Evolutionary conservation across 1,140 invertebrate species (phyloP).

Genomic region (Caenorhabditis briggsae): DNA sequence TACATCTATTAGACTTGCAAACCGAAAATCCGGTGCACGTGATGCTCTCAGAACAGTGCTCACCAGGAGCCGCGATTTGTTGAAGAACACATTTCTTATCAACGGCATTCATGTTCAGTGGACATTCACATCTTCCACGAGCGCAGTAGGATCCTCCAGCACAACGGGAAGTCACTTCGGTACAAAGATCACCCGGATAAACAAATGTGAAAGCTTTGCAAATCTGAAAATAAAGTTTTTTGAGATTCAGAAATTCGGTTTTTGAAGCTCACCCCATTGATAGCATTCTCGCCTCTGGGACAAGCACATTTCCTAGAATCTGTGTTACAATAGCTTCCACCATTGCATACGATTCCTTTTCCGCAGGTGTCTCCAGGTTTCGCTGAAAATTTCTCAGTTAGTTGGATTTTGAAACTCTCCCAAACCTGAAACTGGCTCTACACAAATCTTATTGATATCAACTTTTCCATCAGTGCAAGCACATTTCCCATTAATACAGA

Average conservation of each 20-base stretch:
- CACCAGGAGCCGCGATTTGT: constrained; percentile 9
- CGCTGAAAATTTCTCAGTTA: constrained; percentile 3
- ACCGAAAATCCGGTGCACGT: constrained; percentile 11
- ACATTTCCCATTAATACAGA: constrained; percentile 61
- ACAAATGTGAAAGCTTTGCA: constrained; percentile 59
- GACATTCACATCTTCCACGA: constrained; percentile 62
- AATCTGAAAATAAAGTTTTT: constrained; percentile 17
- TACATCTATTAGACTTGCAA: not conserved
- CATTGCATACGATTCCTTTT: constrained; percentile 60
- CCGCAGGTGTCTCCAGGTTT: constrained; percentile 64
- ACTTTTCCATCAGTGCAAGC: constrained; percentile 55
- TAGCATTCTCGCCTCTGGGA: constrained; percentile 40
- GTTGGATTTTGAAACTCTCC: not conserved
- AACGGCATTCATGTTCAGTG: constrained; percentile 39
- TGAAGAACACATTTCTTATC: constrained; percentile 57
- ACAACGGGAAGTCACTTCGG: constrained; percentile 52
- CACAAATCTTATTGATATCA: constrained; percentile 62
- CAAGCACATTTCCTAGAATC: constrained; percentile 60
- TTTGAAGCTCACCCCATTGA: constrained; percentile 26
- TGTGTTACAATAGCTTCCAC: constrained; percentile 58
- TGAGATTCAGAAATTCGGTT: too few species aligned
- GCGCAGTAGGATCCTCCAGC: constrained; percentile 59
- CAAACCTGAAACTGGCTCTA: constrained; percentile 51
- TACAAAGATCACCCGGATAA: constrained; percentile 60
- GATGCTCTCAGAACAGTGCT: not conserved